Percentiles rank a stretch among this genome's conserved stretches.
Conservation (phyloP, 2,113 vertebrate genomes). For the Gasterosteus nipponicus region DNA sequence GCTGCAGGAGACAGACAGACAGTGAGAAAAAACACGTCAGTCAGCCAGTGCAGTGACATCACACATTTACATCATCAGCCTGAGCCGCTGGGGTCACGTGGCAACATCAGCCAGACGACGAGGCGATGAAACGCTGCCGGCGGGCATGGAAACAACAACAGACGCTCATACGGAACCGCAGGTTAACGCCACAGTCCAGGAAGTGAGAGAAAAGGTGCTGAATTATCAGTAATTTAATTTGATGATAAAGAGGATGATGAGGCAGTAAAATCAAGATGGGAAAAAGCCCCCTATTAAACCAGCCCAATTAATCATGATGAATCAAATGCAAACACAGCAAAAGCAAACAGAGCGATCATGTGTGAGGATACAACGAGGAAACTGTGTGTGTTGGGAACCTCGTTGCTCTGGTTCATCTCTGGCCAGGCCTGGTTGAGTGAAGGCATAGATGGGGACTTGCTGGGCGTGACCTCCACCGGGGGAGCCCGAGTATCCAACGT, state of each 20-base stretch:
- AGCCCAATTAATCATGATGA: slow-evolving; percentile 31
- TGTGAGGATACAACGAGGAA: background rate
- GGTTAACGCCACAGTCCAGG: slow-evolving; percentile 30
- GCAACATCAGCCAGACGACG: slow-evolving; percentile 4
- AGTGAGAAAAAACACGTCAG: slow-evolving; percentile 84
- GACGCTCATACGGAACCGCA: slow-evolving; percentile 36
- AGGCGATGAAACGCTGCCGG: slow-evolving; percentile 12
- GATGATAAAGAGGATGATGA: slow-evolving; percentile 36
- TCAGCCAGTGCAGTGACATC: slow-evolving; percentile 76
- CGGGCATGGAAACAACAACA: slow-evolving; percentile 21
- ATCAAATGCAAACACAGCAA: slow-evolving; percentile 49
- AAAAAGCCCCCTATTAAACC: slow-evolving; percentile 18
- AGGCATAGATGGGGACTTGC: slow-evolving; percentile 99
- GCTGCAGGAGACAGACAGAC: slow-evolving; percentile 99
- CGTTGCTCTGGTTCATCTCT: slow-evolving; percentile 96
- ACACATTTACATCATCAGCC: slow-evolving; percentile 72
- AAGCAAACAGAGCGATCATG: slow-evolving; percentile 23
- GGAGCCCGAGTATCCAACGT: slow-evolving; percentile 92
- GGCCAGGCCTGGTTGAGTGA: slow-evolving; percentile 98
- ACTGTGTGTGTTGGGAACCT: slow-evolving; percentile 84
- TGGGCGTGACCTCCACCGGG: slow-evolving; percentile 96
- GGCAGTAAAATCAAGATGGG: slow-evolving; percentile 32
- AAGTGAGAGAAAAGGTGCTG: slow-evolving; percentile 41
- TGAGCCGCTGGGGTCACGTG: slow-evolving; percentile 28
- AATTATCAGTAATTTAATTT: slow-evolving; percentile 59